Base-by-base conservation (phyloP, 2,113 vertebrate genomes). In the Indri indri region DNA sequence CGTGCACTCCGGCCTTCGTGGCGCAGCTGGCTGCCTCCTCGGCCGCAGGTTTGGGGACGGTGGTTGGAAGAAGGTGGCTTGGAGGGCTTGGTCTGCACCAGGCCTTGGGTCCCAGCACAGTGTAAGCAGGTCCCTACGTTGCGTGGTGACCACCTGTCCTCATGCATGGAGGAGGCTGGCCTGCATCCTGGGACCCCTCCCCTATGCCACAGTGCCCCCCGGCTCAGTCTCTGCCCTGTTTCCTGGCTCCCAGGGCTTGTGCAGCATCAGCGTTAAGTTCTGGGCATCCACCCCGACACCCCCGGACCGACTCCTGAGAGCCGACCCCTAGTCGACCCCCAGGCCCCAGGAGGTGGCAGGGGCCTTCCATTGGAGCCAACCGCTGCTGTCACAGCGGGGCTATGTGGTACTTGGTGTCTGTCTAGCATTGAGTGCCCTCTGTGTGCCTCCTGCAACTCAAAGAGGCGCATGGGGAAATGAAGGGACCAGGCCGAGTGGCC, bases 381-480 rank as follows among this genome's bases (percentile, higher is more conserved):
- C 57, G 23, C 57, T 59, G 20, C 57, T 8, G 45, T 23, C 61
- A 3, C 10, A 2, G 61, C 25, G 8, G 74, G 40, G 14, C 65
- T 5, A 0, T 1, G 18, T 1, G 1, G 22, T 2, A 16, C 12
- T 12, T 1, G 22, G n/a, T 22, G 7, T 0, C 0, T 4, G 3
- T 25, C 13, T 14, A 5, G 25, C 6, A 0, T 23, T 0, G 8
- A 34, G 18, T 0, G 10, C 25, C 6, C 5, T 37, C 42, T 6
- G 40, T 45, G 25, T 40, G 23, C 6, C 20, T 30, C 27, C 3
- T 47, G 9, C 5, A 3, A 4, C 50, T 82, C 4, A 2, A 2
- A 74, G 76, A 66, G 34, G 57, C n/a, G 27, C 0, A 0, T 27
- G 80, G 65, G 77, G 61, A 59, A 25, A 0, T 6, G 11, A 23